phyloP scores from a whole-genome alignment of 2,888 invertebrate species.

The Troglohyphantes excavatus region DNA sequence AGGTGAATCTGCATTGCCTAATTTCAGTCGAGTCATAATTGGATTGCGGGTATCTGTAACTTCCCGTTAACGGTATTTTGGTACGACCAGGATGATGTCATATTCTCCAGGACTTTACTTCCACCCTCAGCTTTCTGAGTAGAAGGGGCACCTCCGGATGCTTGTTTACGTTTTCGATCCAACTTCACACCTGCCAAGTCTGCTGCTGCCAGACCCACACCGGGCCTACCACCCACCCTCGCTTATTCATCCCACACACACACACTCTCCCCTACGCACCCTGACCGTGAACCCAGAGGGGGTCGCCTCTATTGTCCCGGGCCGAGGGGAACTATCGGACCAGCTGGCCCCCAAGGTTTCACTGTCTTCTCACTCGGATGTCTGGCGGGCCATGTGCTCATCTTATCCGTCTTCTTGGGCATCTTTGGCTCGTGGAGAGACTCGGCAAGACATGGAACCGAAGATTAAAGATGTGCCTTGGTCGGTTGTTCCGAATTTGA shows the following conservation, averaged over 20 bases:
- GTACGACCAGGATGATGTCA: too few species aligned
- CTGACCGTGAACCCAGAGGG: slow-evolving; percentile 73
- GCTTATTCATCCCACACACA: slow-evolving; percentile 38
- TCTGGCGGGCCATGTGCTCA: slow-evolving; percentile 44
- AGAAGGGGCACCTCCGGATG: slow-evolving; percentile 11
- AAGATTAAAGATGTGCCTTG: neutral
- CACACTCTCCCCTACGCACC: slow-evolving; percentile 31
- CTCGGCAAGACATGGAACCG: neutral
- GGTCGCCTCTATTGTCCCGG: slow-evolving; percentile 72
- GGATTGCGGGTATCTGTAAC: too few species aligned
- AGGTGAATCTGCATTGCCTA: too few species aligned
- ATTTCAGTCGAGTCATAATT: too few species aligned
- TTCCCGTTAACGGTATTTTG: too few species aligned
- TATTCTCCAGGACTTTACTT: too few species aligned
- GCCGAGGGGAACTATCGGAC: slow-evolving; percentile 57
- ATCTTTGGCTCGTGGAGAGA: neutral
- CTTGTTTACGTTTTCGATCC: slow-evolving; percentile 68
- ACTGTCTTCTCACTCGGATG: slow-evolving; percentile 48
- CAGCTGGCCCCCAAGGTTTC: slow-evolving; percentile 69
- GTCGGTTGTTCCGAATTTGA: neutral
- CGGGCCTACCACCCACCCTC: slow-evolving; percentile 69
- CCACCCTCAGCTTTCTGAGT: too few species aligned
- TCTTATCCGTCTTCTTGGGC: slow-evolving; percentile 18
- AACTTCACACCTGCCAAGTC: slow-evolving; percentile 73
- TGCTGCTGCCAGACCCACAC: slow-evolving; percentile 45